A percentile compares a stretch with the other conserved stretches of the same genome.
Evolutionary conservation across 1,140 invertebrate genomes (phyloP).

Genomic region (Drosophila sulfurigaster): DNA sequence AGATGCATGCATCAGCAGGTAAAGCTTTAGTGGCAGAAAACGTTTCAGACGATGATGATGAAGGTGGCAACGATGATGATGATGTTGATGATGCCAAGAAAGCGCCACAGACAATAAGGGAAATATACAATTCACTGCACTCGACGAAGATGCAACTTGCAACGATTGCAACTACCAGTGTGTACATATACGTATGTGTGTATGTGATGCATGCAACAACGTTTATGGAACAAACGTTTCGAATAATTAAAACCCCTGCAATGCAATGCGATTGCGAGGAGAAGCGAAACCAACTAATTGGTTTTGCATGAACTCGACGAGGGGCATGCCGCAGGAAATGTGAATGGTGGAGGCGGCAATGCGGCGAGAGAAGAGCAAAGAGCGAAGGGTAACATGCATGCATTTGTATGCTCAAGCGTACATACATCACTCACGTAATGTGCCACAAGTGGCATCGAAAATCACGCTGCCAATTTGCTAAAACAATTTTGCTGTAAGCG

Average conservation of each 20-base stretch:
- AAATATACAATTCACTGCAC: conserved; percentile 21
- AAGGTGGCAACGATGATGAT: too few relatives aligned
- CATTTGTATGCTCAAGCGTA: not conserved
- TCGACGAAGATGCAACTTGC: conserved; percentile 26
- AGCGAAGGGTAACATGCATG: too few relatives aligned
- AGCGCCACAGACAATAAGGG: conserved; percentile 20
- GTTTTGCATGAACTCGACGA: conserved; percentile 72
- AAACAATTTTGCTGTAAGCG: conserved; percentile 23
- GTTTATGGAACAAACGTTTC: conserved; percentile 41
- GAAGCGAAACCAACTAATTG: conserved; percentile 79
- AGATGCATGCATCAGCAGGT: conserved; percentile 54
- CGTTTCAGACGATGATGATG: not conserved
- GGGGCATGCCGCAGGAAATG: conserved; percentile 4
- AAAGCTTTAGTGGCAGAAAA: not conserved
- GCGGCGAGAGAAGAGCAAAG: too few relatives aligned
- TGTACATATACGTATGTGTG: not conserved
- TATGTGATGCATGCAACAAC: conserved; percentile 17
- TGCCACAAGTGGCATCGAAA: conserved; percentile 59
- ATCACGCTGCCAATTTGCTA: conserved; percentile 37
- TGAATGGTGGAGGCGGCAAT: not conserved
- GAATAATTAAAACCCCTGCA: conserved; percentile 46
- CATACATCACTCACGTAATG: conserved; percentile 17
- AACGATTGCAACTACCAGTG: not conserved
- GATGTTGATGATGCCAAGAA: conserved; percentile 4
- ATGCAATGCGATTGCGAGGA: conserved; percentile 59